Evolutionary conservation across 2,113 vertebrate species (phyloP), one percentile per base, ranked within the genome.

Genomic region (Pantherophis guttatus): DNA sequence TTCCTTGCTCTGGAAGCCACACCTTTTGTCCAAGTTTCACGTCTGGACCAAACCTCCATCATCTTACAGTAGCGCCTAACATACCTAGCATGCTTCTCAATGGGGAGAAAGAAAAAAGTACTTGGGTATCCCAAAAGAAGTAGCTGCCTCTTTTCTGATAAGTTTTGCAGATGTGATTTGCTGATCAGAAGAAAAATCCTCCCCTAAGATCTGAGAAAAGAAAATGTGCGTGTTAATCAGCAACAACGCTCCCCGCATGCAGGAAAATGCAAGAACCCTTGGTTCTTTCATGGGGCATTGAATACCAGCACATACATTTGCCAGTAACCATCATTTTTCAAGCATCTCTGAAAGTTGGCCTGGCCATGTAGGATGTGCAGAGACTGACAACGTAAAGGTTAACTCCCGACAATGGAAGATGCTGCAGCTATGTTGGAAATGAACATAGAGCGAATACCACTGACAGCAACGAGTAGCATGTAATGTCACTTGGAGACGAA

Each of bases 361-460:
- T 70, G 85, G 19, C 55, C 89, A 92, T n/a, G 26, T 87, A 89
- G 54, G 65, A 55, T 81, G 70, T 65, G 59, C n/a, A 48, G 24
- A 19, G 50, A 54, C 2, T 88, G 57, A 91, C 86, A 91, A 94
- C 92, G 90, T 94, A 92, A 91, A 94, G 85, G 3, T 93, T 95
- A 93, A 92, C 58, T 86, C 89, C 48, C 15, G 52, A 15, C 19
- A 2, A 3, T 12, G 52, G 93, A 90, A 94, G 50, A 81, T 90
- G 12, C 1, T 91, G 62, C 24, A 89, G 87, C 48, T 86, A 92
- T n/a, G 48, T 53, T 90, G 59, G 8, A 86, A 88, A 93, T 92
- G 87, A n/a, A 92, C 94, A 85, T 54, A 87, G 88, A 50, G 21
- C 50, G 93, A 48, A 53, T 0, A 3, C 8, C 53, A 89, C 90